Base-by-base conservation (phyloP, 2,113 vertebrate species). In the Datnioides undecimradiatus region DNA sequence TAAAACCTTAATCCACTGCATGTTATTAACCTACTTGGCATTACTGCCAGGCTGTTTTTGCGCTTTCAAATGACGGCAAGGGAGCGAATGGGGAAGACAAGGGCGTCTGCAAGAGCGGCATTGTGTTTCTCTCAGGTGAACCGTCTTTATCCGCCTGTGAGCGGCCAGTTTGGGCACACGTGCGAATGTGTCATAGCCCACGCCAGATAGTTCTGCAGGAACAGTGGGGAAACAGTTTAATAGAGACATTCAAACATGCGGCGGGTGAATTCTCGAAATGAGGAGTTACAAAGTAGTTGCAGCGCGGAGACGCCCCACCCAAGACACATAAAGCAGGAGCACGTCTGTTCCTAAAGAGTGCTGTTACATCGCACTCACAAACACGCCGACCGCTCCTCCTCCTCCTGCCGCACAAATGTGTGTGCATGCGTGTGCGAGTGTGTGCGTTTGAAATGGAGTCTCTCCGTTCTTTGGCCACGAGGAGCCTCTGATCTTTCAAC, bases 11-110 rank as follows among this genome's bases (percentile, higher is more conserved):
- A 91, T 92, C 91, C 87, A 83, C 51, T 84, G 87, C 85, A 93
- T 91, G 80, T 83, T 82, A 88, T 93, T 92, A 90, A 91, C 90
- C 91, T 90, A 92, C 91, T 90, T 92, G 83, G 85, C 88, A 83
- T 84, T 55, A 66, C 69, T 75, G 83, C 83, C 85, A 84, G 75
- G 80, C 75, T 82, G 72, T 86, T 83, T 83, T 72, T 36, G 60
- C 45, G 45, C 41, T 78, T 84, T 88, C 41, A 89, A 52, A 80
- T 72, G 76, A 85, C 54, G n/a, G 57, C 40, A 70, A 79, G 16
- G 76, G 46, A 83, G 72, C 55, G 31, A 45, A 57, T 40, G 21
- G 25, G 54, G 78, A 59, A 60, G 36, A 83, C 41, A 58, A 58
- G 29, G 72, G 25, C 69, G 76, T 66, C 48, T 45, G 68, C 62